phyloP scores from a whole-genome alignment of 2,113 vertebrate genomes.

The Murina feae region DNA sequence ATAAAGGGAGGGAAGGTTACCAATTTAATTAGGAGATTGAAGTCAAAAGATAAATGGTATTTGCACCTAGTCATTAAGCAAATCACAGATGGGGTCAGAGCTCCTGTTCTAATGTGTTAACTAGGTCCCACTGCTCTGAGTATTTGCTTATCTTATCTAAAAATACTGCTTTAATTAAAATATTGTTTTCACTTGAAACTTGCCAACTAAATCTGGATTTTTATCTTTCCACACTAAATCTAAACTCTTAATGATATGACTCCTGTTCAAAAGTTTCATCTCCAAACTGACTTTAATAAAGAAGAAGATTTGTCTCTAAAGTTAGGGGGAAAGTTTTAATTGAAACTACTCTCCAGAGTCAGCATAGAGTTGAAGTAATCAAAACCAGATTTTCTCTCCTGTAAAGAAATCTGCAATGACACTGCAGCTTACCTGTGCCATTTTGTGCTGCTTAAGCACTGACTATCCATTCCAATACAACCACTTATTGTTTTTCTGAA shows the following conservation, averaged over 20 bases:
- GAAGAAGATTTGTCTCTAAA: constrained; percentile 52
- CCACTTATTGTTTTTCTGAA: constrained; percentile 9
- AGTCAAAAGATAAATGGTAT: constrained; percentile 43
- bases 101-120: background rate
- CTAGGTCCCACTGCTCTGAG: background rate
- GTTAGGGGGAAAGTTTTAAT: constrained; percentile 61
- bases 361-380: constrained; percentile 54
- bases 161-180: constrained; percentile 42
- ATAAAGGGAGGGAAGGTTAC: background rate
- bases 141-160: constrained; percentile 24
- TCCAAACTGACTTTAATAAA: constrained; percentile 62
- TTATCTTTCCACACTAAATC: constrained; percentile 24
- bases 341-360: constrained; percentile 67
- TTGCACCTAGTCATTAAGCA: background rate
- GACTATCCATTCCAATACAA: constrained; percentile 19
- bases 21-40: constrained; percentile 13
- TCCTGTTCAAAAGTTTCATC: constrained; percentile 56
- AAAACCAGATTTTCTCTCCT: constrained; percentile 46
- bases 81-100: background rate
- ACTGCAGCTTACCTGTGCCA: constrained; percentile 4
- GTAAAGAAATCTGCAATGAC: background rate
- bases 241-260: constrained; percentile 54
- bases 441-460: background rate
- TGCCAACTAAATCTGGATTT: constrained; percentile 41
- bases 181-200: constrained; percentile 43